Conservation (phyloP, 1,140 invertebrate genomes). For the Heliconius melpomene region DNA sequence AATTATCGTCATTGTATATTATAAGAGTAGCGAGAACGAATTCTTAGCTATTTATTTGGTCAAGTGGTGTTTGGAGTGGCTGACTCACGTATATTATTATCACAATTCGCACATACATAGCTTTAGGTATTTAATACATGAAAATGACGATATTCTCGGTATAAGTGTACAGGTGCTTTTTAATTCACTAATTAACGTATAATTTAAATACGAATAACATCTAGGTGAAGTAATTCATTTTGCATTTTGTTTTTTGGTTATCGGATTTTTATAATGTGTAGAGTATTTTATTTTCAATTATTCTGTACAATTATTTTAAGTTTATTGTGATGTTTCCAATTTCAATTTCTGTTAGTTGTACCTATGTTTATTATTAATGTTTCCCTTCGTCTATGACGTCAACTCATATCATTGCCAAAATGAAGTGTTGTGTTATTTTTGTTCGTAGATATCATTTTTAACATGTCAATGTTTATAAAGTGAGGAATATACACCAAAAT, state of each 20-base stretch:
- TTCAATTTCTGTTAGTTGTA: slow-evolving; percentile 15
- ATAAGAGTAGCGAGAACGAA: slow-evolving; percentile 62
- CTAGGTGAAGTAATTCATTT: not conserved
- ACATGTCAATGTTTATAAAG: not conserved
- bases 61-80: slow-evolving; percentile 64
- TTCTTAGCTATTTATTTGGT: slow-evolving; percentile 74
- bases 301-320: not conserved
- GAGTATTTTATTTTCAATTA: not conserved
- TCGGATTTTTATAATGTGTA: not conserved
- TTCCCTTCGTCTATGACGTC: slow-evolving; percentile 5
- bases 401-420: slow-evolving; percentile 4
- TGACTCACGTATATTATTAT: slow-evolving; percentile 78
- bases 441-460: not conserved
- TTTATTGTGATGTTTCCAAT: not conserved
- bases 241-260: not conserved
- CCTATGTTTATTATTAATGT: slow-evolving; percentile 31
- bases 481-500: not conserved
- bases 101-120: slow-evolving; percentile 60
- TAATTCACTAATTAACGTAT: not conserved
- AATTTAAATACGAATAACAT: not conserved
- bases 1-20: slow-evolving; percentile 49
- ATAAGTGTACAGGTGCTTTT: not conserved
- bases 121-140: slow-evolving; percentile 63
- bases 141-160: slow-evolving; percentile 41
- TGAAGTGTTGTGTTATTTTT: slow-evolving; percentile 39